Conservation (phyloP, 1,140 invertebrate genomes). For the Riptortus pedestris region DNA sequence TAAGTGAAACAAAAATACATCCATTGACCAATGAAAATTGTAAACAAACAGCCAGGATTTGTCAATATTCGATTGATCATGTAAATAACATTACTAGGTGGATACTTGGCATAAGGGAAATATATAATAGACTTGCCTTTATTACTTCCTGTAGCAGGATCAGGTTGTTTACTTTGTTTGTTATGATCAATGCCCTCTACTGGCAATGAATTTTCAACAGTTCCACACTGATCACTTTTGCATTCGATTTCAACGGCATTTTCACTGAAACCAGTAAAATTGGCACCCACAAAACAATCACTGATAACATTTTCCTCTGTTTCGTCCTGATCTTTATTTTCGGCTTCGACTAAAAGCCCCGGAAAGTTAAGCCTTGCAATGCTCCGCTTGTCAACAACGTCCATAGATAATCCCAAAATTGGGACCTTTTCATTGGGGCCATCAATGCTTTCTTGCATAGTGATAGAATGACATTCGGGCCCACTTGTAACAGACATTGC, state of each 20-base stretch:
- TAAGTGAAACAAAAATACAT: no score
- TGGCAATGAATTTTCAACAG: not conserved
- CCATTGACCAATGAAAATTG: no score
- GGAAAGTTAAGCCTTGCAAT: constrained; percentile 7
- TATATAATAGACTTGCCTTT: no score
- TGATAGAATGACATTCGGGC: not conserved
- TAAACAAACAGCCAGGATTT: no score
- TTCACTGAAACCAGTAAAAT: not conserved
- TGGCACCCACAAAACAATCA: not conserved
- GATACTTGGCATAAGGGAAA: no score
- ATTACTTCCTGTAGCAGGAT: no score
- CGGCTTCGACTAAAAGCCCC: not conserved
- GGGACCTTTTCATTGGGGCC: not conserved
- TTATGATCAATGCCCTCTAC: not conserved
- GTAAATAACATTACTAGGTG: no score
- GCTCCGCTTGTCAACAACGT: not conserved
- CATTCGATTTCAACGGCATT: not conserved
- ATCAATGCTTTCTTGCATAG: not conserved
- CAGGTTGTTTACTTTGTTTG: no score
- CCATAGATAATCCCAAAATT: constrained; percentile 16
- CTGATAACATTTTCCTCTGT: not conserved
- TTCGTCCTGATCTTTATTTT: not conserved
- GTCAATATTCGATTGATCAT: no score
- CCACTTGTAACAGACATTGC: not conserved
- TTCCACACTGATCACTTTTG: constrained; percentile 8